A percentile compares a stretch with the other conserved stretches of the same genome.
Conservation (phyloP, 2,797 vertebrate genomes). For the Hirundo rustica region DNA sequence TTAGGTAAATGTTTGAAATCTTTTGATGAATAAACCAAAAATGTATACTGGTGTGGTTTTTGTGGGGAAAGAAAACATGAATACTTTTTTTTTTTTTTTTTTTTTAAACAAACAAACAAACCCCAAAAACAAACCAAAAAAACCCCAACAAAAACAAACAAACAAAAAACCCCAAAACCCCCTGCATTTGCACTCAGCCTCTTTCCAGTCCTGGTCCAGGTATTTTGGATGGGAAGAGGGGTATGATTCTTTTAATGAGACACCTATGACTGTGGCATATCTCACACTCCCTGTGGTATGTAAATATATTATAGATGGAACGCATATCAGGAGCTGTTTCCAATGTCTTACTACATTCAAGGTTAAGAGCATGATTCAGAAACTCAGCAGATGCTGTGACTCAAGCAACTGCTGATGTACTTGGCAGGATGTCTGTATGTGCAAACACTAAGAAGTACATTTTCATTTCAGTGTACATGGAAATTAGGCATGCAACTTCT, state of each 20-base stretch:
- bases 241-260: not conserved
- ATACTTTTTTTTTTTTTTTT: not conserved
- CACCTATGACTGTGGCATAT: not conserved
- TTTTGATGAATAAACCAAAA: not conserved
- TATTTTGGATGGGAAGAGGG: not conserved
- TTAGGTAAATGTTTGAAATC: not conserved
- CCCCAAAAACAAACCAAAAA: no score
- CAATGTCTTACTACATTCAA: constrained; percentile 15
- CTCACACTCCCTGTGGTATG: not conserved
- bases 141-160: no score
- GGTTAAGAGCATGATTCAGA: constrained; percentile 58
- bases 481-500: not conserved
- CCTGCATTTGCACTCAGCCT: not conserved
- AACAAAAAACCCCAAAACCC: no score
- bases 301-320: not conserved
- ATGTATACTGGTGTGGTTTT: not conserved
- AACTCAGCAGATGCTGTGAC: constrained; percentile 62
- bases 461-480: constrained; percentile 15
- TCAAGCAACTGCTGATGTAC: constrained; percentile 57
- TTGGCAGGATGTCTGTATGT: constrained; percentile 50
- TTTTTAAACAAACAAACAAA: no score
- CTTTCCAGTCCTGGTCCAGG: not conserved
- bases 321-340: not conserved
- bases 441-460: constrained; percentile 50
- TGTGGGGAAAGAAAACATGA: rapidly evolving